Evolutionary conservation across 2,888 invertebrate genomes (phyloP), one percentile per base, ranked within the genome.

Genomic region (Acanthopleura granulata): DNA sequence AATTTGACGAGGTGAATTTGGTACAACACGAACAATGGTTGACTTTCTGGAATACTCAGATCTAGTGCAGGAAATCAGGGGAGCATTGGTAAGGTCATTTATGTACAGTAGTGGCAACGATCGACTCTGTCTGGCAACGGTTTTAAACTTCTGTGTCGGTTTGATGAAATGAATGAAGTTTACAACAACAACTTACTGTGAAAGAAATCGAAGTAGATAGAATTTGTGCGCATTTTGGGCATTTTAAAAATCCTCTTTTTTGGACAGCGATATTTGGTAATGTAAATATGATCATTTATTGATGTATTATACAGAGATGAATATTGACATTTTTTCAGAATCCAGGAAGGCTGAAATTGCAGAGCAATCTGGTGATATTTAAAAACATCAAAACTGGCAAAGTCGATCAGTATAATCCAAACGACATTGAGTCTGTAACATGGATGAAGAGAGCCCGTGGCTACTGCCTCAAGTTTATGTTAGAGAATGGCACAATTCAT

Each of bases 381-480:
- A 98, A 98, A 90, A 98, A 98, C 91, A 95, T 93, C 81, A 97
- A 97, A 91, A 99, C 98, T 0, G 99, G 99, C 0, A 98, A 97
- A 91, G 96, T 98, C 0, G 98, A 98, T 88, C 96, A 97, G 88
- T 94, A 98, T 80, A 92, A 93, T 51, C 93, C 94, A 0, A 92
- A 93, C 72, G 98, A 99, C 82, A 95, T 99, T 86, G 97, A 98
- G 74, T 91, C 95, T 75, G 95, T 97, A 0, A 95, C 96, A 61
- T 98, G 97, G 92, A 95, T 98, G 89, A 95, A 96, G 86, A 94
- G 99, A 83, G 95, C 97, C 51, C 95, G 96, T 27, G 94, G 94
- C 0, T 95, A 95, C 94, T 98, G 98, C 0, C 91, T 99, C 0
- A 93, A 98, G 74, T 92, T 99, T 49, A 95, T 97, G 84, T 91